These are phyloP conservation scores for Cosmopolites sordidus DNA, from an alignment of 2,888 invertebrate genomes.

Conservation along the genomic window DNA sequence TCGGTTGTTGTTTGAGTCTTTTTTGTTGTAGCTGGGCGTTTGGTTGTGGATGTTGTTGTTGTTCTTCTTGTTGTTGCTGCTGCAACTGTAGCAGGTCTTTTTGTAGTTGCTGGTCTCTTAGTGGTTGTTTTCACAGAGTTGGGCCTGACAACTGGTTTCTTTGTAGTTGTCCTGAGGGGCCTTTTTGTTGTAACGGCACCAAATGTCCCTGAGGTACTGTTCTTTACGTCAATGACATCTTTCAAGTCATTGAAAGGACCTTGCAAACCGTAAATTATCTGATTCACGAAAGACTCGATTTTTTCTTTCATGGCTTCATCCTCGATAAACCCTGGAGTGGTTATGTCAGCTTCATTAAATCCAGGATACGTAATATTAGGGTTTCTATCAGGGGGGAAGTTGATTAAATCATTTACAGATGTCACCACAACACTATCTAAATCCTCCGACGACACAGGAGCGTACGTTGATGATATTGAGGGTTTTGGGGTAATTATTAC, in stretches of 20 bases:
- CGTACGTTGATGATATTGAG: slow-evolving; percentile 37
- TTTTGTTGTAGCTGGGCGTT: slow-evolving; percentile 48
- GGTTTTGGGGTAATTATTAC: slow-evolving; percentile 69
- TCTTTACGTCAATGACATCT: slow-evolving; percentile 63
- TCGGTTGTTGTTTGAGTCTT: slow-evolving; percentile 49
- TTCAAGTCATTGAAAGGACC: slow-evolving; percentile 77
- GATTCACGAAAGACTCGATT: slow-evolving; percentile 76
- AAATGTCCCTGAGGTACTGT: slow-evolving; percentile 28
- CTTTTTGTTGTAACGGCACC: slow-evolving; percentile 43
- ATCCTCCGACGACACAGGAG: slow-evolving; percentile 26
- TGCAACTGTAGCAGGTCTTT: slow-evolving; percentile 41
- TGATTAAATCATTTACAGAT: slow-evolving; percentile 60
- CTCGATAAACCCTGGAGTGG: slow-evolving; percentile 73
- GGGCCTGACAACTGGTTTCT: slow-evolving; percentile 27
- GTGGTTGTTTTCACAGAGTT: slow-evolving; percentile 37
- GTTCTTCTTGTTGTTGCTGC: slow-evolving; percentile 43
- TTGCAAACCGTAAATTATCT: slow-evolving; percentile 78
- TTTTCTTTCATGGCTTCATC: slow-evolving; percentile 73
- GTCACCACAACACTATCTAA: slow-evolving; percentile 53
- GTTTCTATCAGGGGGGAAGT: slow-evolving; percentile 81
- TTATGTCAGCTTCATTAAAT: slow-evolving; percentile 60
- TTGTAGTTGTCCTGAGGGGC: slow-evolving; percentile 41
- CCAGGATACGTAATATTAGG: slow-evolving; percentile 67
- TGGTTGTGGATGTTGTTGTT: slow-evolving; percentile 29
- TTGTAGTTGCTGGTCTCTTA: slow-evolving; percentile 37